Evolutionary conservation across 2,113 vertebrate genomes (phyloP), one percentile per base, ranked within the genome.

Genomic region (Thalassoma bifasciatum): DNA sequence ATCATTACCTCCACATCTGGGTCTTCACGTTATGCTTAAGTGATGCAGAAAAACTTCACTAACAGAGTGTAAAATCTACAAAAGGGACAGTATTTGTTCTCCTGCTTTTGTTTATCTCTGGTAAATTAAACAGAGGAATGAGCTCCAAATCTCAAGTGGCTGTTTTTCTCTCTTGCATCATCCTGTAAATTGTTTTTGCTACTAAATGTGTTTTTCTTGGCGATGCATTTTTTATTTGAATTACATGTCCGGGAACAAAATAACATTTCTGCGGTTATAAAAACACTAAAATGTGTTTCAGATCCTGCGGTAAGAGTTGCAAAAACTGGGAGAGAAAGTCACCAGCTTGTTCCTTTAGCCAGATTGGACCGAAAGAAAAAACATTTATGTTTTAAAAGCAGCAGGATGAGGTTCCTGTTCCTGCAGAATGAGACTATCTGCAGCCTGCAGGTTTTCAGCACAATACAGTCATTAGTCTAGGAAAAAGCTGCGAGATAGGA

Each of bases 1-100:
- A 2, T 10, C 49, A 10, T 65, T 12, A 57, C 3, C 34, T 40
- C 36, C 2, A 53, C 87, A 82, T 84, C 72, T 82, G 69, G 87
- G 77, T 10, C 50, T 19, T 53, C 0, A 10, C 5, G 16, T 34
- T 42, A 37, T 9, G 9, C 57, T 77, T 23, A 61, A 68, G 44
- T 13, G 54, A 62, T 44, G 70, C 53, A 53, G 52, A 51, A 66
- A 34, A 36, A 23, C 30, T 19, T 10, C 16, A 1, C 12, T 30
- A 47, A 65, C 37, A 62, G 61, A 10, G 38, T 53, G 23, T n/a
- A 58, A 64, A 34, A 37, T 8, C 21, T 12, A 24, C 21, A 70
- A 38, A 70, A 22, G 4, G n/a, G 22, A 19, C 14, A 21, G 1
- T n/a, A 10, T 53, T 46, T 21, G 16, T 44, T 49, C 58, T 53